These are phyloP conservation scores for Euplexia lucipara DNA, from an alignment of 2,888 invertebrate species.

Conservation along the genomic window DNA sequence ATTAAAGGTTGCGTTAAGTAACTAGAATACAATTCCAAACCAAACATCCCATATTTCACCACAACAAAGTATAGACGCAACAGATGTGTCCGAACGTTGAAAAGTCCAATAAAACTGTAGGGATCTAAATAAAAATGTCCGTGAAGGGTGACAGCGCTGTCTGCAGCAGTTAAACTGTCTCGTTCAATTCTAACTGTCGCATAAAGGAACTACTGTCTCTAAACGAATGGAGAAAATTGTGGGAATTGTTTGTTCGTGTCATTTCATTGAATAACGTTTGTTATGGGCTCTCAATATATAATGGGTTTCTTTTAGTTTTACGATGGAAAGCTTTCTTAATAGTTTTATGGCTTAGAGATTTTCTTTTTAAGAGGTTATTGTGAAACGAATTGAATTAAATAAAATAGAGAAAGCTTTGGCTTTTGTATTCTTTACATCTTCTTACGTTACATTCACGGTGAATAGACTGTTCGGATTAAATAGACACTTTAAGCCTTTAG, in stretches of 20 bases:
- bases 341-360: slow-evolving; percentile 8
- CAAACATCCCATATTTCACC: slow-evolving; percentile 8
- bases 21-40: too few relatives aligned
- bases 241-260: slow-evolving; percentile 31
- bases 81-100: slow-evolving; percentile 52
- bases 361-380: slow-evolving; percentile 2
- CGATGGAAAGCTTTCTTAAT: slow-evolving; percentile 9
- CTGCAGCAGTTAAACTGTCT: slow-evolving; percentile 54
- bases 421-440: slow-evolving; percentile 8
- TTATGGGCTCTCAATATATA: slow-evolving; percentile 19
- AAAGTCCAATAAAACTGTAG: slow-evolving; percentile 56
- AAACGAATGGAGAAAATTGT: slow-evolving; percentile 50
- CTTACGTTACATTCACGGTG: slow-evolving; percentile 6
- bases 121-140: slow-evolving; percentile 63
- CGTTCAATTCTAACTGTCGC: slow-evolving; percentile 62
- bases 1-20: too few relatives aligned
- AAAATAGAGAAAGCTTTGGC: slow-evolving; percentile 1
- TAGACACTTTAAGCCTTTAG: slow-evolving; percentile 24
- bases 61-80: slow-evolving; percentile 18
- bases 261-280: slow-evolving; percentile 12
- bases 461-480: slow-evolving; percentile 2
- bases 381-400: background rate
- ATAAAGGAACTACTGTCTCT: slow-evolving; percentile 55
- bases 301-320: slow-evolving; percentile 24
- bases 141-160: slow-evolving; percentile 55